Evolutionary conservation across 2,888 invertebrate genomes (phyloP), one percentile per base, ranked within the genome.

Genomic region (Agrilus mali): DNA sequence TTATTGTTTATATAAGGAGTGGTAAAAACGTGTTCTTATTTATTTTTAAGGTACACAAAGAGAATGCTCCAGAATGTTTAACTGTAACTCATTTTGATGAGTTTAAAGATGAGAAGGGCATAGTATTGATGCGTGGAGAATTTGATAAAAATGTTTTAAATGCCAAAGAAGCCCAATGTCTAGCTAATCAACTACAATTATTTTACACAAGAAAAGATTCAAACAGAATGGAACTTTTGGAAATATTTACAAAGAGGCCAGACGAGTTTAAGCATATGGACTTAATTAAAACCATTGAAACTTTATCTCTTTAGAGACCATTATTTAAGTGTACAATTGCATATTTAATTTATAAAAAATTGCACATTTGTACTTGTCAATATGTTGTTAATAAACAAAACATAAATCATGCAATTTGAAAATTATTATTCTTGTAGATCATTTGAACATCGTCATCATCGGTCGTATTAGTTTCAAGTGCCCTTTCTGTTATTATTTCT

Each of bases 11-110:
- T 5, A 20, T 27, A 27, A 3, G 10, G 3, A 10, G 27, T 27
- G 27, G 5, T 6, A 7, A 20, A 17, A 20, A 20, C 7, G 7
- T 20, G 6, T 27, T 27, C 2, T 8, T 27, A 27, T 27, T 43
- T 38, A 34, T 45, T 41, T 53, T 55, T 17, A 57, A 81, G 77
- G 77, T 85, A 2, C 87, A 89, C 57, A 82, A 84, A 57, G 90
- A 89, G 65, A 88, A 89, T 67, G 86, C 90, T 0, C 89, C 90
- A 0, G 89, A 89, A 63, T 88, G 88, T 60, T 69, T 92, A 20
- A 85, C 82, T 2, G 70, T 90, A 57, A 74, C 78, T 2, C 84
- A 89, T 63, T 92, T 85, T 55, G 76, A 78, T 0, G 90, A 92
- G 59, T 70, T 87, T 3, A 66, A 68, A 51, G 70, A 74, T 7